phyloP scores from a whole-genome alignment of 2,113 vertebrate genomes.

The Ctenodactylus gundi region DNA sequence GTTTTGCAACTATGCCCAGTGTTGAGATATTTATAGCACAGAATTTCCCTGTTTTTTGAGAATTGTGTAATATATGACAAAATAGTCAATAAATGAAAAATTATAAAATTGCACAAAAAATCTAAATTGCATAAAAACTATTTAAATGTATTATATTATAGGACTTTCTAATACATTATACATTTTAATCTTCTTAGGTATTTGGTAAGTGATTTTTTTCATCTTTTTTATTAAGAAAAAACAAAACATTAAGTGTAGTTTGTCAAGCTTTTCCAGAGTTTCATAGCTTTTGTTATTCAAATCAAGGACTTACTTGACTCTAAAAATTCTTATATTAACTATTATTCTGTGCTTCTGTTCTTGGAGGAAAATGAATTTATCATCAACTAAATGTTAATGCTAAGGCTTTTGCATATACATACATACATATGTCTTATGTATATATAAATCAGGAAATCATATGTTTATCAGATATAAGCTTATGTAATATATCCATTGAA shows the following conservation, averaged over 20 bases:
- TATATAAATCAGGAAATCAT: too few species aligned
- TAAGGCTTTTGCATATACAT: neutral
- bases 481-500: too few species aligned
- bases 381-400: neutral
- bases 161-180: neutral
- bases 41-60: neutral
- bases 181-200: neutral
- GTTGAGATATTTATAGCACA: slow-evolving; percentile 3
- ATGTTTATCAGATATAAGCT: too few species aligned
- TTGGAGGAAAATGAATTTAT: neutral
- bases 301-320: neutral
- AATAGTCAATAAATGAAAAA: neutral
- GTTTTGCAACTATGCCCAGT: neutral
- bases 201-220: neutral
- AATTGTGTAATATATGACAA: slow-evolving; percentile 31
- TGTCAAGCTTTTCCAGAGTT: neutral
- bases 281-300: neutral
- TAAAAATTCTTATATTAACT: neutral
- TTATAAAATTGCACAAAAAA: neutral
- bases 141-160: neutral
- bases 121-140: neutral
- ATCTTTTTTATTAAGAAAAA: neutral
- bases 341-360: neutral
- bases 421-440: neutral
- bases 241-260: neutral